Conservation (phyloP, 2,113 vertebrate genomes). For the Entelurus aequoreus region DNA sequence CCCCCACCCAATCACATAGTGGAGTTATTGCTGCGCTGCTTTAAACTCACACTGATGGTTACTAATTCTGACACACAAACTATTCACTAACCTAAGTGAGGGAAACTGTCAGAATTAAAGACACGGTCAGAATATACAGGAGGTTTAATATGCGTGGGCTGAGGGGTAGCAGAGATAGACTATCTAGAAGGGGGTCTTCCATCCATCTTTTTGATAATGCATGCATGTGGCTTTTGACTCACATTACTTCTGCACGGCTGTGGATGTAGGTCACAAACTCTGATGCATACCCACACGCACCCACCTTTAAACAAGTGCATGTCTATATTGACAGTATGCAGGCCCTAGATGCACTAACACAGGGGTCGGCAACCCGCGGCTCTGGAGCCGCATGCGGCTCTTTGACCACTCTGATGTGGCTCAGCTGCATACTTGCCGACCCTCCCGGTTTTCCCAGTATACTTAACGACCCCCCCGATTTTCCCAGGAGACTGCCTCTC, state of each 20-base stretch:
- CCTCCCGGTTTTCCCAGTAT: too few relatives aligned
- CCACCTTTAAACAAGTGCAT: not conserved
- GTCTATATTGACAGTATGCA: not conserved
- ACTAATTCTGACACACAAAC: constrained; percentile 5
- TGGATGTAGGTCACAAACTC: constrained; percentile 61
- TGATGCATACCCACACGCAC: constrained; percentile 16
- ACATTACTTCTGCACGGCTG: constrained; percentile 64
- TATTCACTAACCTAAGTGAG: constrained; percentile 2
- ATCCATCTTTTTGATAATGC: constrained; percentile 17
- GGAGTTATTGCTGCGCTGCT: not conserved
- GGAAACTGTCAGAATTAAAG: not conserved
- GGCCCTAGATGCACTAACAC: not conserved
- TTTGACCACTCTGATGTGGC: too few relatives aligned
- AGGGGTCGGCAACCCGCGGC: too few relatives aligned
- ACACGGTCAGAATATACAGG: not conserved
- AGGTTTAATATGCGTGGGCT: too few relatives aligned
- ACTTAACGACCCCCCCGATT: too few relatives aligned
- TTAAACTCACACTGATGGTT: not conserved
- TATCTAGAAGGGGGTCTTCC: constrained; percentile 5
- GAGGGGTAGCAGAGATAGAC: not conserved
- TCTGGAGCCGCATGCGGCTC: too few relatives aligned
- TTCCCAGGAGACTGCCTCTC: too few relatives aligned
- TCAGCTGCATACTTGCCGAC: too few relatives aligned
- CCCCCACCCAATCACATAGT: constrained; percentile 5
- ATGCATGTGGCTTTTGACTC: constrained; percentile 16